Percentiles rank a stretch among this genome's conserved stretches.
Evolutionary conservation across 2,888 invertebrate genomes (phyloP).

Genomic region (Eueremaeus valkanovi): DNA sequence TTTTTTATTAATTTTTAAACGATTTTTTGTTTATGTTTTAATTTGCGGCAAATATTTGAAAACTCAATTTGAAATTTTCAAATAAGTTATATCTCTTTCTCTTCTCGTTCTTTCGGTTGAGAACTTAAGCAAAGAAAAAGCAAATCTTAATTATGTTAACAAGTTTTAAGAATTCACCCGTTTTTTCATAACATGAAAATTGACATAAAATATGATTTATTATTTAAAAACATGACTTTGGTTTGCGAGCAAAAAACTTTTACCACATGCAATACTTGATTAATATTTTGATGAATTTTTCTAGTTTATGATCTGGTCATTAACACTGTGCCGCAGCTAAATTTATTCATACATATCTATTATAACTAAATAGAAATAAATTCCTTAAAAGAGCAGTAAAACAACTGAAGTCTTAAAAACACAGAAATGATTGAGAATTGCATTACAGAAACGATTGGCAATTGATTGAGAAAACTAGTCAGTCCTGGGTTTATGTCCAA

Average conservation of each 20-base stretch:
- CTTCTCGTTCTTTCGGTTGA: too few species aligned
- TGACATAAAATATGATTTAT: constrained; percentile 25
- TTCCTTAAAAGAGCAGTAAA: too few species aligned
- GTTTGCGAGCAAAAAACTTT: not conserved
- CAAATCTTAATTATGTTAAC: constrained; percentile 25
- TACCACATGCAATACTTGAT: not conserved
- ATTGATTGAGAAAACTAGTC: not conserved
- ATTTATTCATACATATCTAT: constrained; percentile 3
- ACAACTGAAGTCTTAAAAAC: too few species aligned
- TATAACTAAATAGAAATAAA: not conserved
- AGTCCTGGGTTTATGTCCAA: not conserved
- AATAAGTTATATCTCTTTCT: not conserved
- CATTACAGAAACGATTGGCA: too few species aligned
- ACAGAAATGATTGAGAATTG: too few species aligned
- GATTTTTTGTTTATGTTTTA: not conserved
- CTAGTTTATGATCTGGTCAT: constrained; percentile 5
- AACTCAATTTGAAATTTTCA: constrained; percentile 19
- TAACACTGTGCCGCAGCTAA: not conserved
- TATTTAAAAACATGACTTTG: constrained; percentile 1
- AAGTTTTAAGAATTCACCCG: constrained; percentile 2
- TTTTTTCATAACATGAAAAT: constrained; percentile 6
- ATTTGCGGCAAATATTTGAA: not conserved
- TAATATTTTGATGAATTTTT: not conserved
- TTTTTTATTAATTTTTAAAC: not conserved
- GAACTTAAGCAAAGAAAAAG: not conserved